Base-by-base conservation (phyloP, 2,888 invertebrate species). In the Callyntrura guangdongensis region DNA sequence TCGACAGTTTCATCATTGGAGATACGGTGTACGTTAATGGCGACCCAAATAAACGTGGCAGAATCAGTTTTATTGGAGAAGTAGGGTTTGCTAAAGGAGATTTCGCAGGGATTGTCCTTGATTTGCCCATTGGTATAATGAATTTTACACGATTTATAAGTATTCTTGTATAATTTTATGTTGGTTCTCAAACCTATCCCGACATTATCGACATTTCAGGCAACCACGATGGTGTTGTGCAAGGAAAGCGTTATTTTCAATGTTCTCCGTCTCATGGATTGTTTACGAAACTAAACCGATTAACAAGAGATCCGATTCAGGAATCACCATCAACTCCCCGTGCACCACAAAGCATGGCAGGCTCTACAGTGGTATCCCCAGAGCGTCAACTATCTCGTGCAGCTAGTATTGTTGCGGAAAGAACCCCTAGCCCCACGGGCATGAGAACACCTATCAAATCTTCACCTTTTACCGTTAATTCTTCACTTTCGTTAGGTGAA, bases 81-180 rank as follows among this genome's bases (percentile, higher is more conserved):
- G 98, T 99, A 83, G 98, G 99, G 95, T 99, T 99, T 95, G 99
- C 99, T 17, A 98, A 98, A 22, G 99, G 99, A 91, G 98, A 99
- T 93, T 99, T 99, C 99, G 99, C 99, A 79, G 99, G 99, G 81
- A 97, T 99, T 91, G 99, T 98, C 91, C 96, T 99, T 93, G 99
- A 99, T 95, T 98, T 99, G 94, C 97, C 98, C 61, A 97, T 98
- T 94, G 99, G 99, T 97, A 96, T 95, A n/a, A n/a, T n/a, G n/a
- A n/a, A n/a, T n/a, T n/a, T n/a, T n/a, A n/a, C n/a, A n/a, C n/a
- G n/a, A n/a, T n/a, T n/a, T n/a, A n/a, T n/a, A n/a, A n/a, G 79
- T 9, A 11, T 20, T n/a, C 11, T 22, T 45, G 3, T 8, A 25
- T 79, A 8, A 74, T 74, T 17, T 49, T 0, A 12, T 49, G 17